Evolutionary conservation across 30 jellyfish, hydroid and myxozoan species (phyloP).

Genomic region (Rhopilema esculentum): DNA sequence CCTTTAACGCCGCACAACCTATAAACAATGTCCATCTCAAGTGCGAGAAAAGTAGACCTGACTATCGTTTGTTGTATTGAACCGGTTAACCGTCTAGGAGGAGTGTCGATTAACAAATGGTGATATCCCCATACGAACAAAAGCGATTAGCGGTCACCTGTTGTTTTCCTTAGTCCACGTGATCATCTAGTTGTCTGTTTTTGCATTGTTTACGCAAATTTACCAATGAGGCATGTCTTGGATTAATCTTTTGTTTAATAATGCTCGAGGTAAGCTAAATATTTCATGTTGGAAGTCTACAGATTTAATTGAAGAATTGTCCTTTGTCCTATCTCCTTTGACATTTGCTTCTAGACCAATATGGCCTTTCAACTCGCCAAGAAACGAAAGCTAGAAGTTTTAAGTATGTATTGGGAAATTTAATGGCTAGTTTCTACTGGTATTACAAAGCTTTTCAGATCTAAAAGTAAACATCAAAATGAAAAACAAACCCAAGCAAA

Average conservation of each 20-base stretch:
- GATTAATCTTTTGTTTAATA: slow-evolving; percentile 4
- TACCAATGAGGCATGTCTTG: slow-evolving; percentile 41
- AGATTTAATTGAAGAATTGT: not conserved
- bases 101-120: slow-evolving; percentile 57
- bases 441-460: not conserved
- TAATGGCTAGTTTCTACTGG: not conserved
- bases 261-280: not conserved
- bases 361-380: not conserved
- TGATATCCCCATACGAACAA: slow-evolving; percentile 53
- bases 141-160: slow-evolving; percentile 72
- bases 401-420: not conserved
- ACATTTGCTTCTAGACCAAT: not conserved
- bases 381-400: not conserved
- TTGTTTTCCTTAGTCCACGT: slow-evolving; percentile 60
- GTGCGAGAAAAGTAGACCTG: slow-evolving; percentile 2
- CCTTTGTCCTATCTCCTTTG: slow-evolving; percentile 50
- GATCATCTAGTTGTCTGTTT: slow-evolving; percentile 39
- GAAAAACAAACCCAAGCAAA: too few relatives aligned
- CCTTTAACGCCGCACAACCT: not conserved
- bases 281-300: not conserved
- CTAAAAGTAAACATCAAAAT: not conserved
- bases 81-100: slow-evolving; percentile 68
- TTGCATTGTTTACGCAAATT: slow-evolving; percentile 19
- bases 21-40: slow-evolving; percentile 4
- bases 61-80: not conserved